Conservation (phyloP, 2,113 vertebrate genomes). For the Thalassarche chlororhynchos region DNA sequence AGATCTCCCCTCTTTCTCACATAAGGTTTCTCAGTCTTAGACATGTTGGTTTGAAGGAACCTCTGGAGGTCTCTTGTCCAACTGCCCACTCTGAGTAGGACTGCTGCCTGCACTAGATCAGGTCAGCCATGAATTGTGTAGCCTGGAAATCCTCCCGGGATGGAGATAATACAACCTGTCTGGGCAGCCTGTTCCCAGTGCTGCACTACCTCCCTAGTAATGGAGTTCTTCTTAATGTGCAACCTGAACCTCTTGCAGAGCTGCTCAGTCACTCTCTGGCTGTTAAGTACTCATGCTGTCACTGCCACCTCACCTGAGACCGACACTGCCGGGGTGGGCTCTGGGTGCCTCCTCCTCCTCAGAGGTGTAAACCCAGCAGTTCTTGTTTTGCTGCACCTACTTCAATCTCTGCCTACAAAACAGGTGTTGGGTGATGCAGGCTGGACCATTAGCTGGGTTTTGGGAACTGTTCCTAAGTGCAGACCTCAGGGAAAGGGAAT, state of each 20-base stretch:
- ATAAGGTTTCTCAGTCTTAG: background rate
- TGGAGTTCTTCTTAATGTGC: background rate
- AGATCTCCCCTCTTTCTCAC: background rate
- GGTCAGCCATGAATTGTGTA: background rate
- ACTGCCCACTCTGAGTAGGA: background rate
- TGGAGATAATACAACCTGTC: background rate
- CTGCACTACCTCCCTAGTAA: background rate
- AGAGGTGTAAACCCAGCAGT: background rate
- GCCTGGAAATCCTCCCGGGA: background rate
- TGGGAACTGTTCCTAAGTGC: background rate
- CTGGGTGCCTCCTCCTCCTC: background rate
- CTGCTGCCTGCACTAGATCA: background rate
- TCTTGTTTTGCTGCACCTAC: background rate
- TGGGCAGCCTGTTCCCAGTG: background rate
- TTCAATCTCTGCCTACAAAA: background rate
- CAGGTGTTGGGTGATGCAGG: background rate
- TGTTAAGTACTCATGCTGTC: background rate
- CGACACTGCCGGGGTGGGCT: background rate
- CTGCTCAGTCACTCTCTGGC: background rate
- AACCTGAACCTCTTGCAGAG: background rate
- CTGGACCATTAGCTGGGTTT: background rate
- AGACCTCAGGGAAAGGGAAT: background rate
- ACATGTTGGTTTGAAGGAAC: background rate
- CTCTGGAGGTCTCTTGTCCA: background rate
- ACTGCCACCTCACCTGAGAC: background rate